Percentiles rank a stretch among this genome's conserved stretches.
Conservation (phyloP, 2,888 invertebrate genomes). For the Crocallis elinguaria region DNA sequence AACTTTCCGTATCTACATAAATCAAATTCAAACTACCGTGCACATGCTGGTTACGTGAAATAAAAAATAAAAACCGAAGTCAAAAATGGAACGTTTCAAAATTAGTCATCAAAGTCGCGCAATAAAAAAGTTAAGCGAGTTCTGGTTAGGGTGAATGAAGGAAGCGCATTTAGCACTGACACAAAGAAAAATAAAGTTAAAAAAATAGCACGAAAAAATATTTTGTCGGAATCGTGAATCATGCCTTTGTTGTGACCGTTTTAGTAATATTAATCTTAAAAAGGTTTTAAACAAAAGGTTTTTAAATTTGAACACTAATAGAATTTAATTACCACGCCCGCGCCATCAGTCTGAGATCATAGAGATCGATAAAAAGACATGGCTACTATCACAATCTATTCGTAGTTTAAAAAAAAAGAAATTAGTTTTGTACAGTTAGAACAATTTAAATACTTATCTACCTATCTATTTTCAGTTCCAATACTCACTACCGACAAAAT, state of each 20-base stretch:
- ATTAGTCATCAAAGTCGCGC: slow-evolving; percentile 26
- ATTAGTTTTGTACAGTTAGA: too few relatives aligned
- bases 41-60: slow-evolving; percentile 37
- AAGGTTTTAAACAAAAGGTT: too few relatives aligned
- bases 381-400: too few relatives aligned
- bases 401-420: too few relatives aligned
- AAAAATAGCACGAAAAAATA: slow-evolving; percentile 25
- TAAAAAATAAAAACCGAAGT: slow-evolving; percentile 19
- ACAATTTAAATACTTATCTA: too few relatives aligned
- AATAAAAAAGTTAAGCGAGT: slow-evolving; percentile 22
- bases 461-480: too few relatives aligned
- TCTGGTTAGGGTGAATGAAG: slow-evolving; percentile 12
- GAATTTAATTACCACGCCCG: too few relatives aligned
- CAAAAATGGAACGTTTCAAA: slow-evolving; percentile 25
- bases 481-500: too few relatives aligned
- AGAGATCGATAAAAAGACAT: too few relatives aligned
- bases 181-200: slow-evolving; percentile 29
- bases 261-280: too few relatives aligned
- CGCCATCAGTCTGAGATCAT: too few relatives aligned
- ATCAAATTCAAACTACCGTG: slow-evolving; percentile 34
- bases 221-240: background rate
- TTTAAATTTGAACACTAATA: too few relatives aligned
- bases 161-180: slow-evolving; percentile 12
- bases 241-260: background rate
- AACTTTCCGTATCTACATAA: background rate